Base-by-base conservation (phyloP, 2,797 vertebrate species). In the Synanceia verrucosa region DNA sequence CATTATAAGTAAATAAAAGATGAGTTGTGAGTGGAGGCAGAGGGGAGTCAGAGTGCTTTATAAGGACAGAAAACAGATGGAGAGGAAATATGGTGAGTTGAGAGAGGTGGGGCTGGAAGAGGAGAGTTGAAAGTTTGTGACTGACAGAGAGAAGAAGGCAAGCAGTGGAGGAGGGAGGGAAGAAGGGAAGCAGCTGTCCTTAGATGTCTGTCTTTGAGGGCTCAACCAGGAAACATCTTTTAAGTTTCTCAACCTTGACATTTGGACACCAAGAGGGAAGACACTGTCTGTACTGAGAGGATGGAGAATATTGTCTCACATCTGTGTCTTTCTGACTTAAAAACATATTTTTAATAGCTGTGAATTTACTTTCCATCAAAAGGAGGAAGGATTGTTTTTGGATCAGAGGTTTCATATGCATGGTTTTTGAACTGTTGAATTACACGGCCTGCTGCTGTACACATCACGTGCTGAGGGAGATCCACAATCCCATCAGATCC, bases 131-230 rank as follows among this genome's bases (percentile, higher is more conserved):
- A 80, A 71, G 62, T 78, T 79, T 67, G 55, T 76, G 86, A 84
- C 74, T 83, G 86, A 84, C 78, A 55, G 76, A 24, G 52, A 46
- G 79, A n/a, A 44, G 57, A 74, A 78, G 62, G 55, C 29, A 55
- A 70, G 56, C 48, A 73, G 57, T 31, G 36, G 57, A 62, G 33
- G 14, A 26, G 69, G 41, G 47, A 68, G 28, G 47, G 24, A 41
- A 24, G 63, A 75, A 50, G 57, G 70, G 61, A 71, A 78, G 87
- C 91, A 90, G 89, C 90, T 92, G 91, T 86, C 82, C 64, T 89
- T 64, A 80, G 74, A 89, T 82, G 83, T 87, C 84, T 73, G 73
- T 79, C 77, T 86, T 79, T n/a, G 6, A 62, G 70, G 72, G 64
- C 78, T 88, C 62, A 78, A 68, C 73, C 67, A 67, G 46, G 73